Percentiles rank a stretch among this genome's conserved stretches.
Conservation (phyloP, 2,797 vertebrate genomes). For the Choloepus didactylus region DNA sequence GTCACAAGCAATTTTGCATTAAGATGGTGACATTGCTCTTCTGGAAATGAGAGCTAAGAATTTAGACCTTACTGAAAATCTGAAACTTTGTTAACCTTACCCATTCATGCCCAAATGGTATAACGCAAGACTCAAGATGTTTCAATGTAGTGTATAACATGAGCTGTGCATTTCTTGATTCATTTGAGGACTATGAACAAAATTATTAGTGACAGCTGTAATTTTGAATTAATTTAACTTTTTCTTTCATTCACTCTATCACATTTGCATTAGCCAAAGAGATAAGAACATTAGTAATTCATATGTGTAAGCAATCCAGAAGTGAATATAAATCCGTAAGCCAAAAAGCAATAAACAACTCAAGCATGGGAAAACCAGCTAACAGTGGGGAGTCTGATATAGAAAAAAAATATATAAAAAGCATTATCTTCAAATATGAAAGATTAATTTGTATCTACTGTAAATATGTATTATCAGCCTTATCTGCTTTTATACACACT, state of each 20-base stretch:
- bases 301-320: constrained; percentile 74
- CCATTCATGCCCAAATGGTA: constrained; percentile 46
- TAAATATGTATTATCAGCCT: constrained; percentile 82
- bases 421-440: constrained; percentile 82
- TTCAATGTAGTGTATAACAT: constrained; percentile 1
- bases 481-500: constrained; percentile 85
- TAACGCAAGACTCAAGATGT: constrained; percentile 44
- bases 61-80: constrained; percentile 48
- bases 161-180: constrained; percentile 45
- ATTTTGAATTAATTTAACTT: constrained; percentile 64
- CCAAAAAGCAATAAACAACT: constrained; percentile 81
- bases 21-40: constrained; percentile 49
- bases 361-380: constrained; percentile 76
- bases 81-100: constrained; percentile 48
- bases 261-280: constrained; percentile 84
- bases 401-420: constrained; percentile 76
- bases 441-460: constrained; percentile 82
- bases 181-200: constrained; percentile 56
- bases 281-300: constrained; percentile 75
- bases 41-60: constrained; percentile 57
- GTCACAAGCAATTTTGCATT: constrained; percentile 37
- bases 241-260: constrained; percentile 73
- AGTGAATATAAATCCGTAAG: constrained; percentile 74
- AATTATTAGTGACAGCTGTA: constrained; percentile 60
- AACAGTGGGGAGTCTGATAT: constrained; percentile 69